phyloP scores from a whole-genome alignment of 1,140 invertebrate genomes.

The Danaus plexippus region DNA sequence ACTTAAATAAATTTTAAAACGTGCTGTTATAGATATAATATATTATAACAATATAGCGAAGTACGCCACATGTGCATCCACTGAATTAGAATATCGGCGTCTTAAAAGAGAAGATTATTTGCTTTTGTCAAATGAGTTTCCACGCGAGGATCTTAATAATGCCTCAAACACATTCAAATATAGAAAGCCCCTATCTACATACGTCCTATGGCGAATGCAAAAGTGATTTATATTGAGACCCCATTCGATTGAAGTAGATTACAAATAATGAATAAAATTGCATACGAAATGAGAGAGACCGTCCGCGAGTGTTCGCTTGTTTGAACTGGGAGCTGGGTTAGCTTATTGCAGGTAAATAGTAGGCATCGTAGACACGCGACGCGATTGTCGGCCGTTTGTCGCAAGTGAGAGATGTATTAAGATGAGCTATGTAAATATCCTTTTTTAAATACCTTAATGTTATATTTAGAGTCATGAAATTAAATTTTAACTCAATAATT shows the following conservation, averaged over 20 bases:
- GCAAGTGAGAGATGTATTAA: too few relatives aligned
- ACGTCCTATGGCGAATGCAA: slow-evolving; percentile 60
- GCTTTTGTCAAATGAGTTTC: slow-evolving; percentile 64
- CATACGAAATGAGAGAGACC: slow-evolving; percentile 64
- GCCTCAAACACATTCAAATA: slow-evolving; percentile 61
- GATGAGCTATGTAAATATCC: too few relatives aligned
- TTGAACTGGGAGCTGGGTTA: slow-evolving; percentile 38
- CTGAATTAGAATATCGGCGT: slow-evolving; percentile 22
- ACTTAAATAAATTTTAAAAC: too few relatives aligned
- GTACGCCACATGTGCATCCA: too few relatives aligned
- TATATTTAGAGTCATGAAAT: too few relatives aligned
- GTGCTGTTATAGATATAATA: too few relatives aligned
- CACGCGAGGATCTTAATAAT: slow-evolving; percentile 52
- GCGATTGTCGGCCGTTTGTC: too few relatives aligned
- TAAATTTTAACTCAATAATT: too few relatives aligned
- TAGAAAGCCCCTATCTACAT: slow-evolving; percentile 67
- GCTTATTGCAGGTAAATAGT: slow-evolving; percentile 56
- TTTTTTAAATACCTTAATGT: too few relatives aligned
- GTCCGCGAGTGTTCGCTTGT: slow-evolving; percentile 52
- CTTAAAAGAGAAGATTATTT: slow-evolving; percentile 58
- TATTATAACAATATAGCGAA: too few relatives aligned
- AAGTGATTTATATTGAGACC: slow-evolving; percentile 65
- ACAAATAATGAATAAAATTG: slow-evolving; percentile 72
- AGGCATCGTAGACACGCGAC: too few relatives aligned
- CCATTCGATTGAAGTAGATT: slow-evolving; percentile 68